These are phyloP conservation scores for Pseudeuparius sepicola DNA, from an alignment of 2,888 invertebrate species.

Conservation along the genomic window DNA sequence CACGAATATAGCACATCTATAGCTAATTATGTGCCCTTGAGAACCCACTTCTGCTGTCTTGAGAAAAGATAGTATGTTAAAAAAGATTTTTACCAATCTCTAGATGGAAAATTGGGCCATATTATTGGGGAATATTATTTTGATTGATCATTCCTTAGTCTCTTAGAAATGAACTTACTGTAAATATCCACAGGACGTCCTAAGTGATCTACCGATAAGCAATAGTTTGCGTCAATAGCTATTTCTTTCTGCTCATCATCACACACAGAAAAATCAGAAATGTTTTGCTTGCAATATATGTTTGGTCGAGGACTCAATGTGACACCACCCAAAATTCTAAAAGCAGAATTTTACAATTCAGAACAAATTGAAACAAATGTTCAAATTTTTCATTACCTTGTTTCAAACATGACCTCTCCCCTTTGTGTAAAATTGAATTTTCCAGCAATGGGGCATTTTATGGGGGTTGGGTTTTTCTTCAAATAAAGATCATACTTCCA, in stretches of 20 bases:
- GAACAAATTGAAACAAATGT: neutral
- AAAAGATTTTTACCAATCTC: too few relatives aligned
- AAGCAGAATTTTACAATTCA: slow-evolving; percentile 12
- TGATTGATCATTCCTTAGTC: too few relatives aligned
- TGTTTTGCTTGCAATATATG: slow-evolving; percentile 84
- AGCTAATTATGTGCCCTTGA: too few relatives aligned
- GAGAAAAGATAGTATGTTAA: too few relatives aligned
- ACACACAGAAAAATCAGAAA: slow-evolving; percentile 93
- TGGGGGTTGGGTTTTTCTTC: slow-evolving; percentile 80
- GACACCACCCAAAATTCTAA: slow-evolving; percentile 85
- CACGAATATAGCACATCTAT: too few relatives aligned
- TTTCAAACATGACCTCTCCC: slow-evolving; percentile 85
- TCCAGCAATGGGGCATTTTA: slow-evolving; percentile 92
- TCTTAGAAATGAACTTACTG: too few relatives aligned
- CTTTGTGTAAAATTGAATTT: slow-evolving; percentile 89
- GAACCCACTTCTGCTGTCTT: too few relatives aligned
- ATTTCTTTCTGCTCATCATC: slow-evolving; percentile 92
- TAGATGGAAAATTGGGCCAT: too few relatives aligned
- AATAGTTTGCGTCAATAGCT: slow-evolving; percentile 90
- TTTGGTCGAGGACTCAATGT: slow-evolving; percentile 89
- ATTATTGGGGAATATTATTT: too few relatives aligned
- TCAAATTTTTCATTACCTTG: too few relatives aligned
- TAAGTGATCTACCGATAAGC: slow-evolving; percentile 90
- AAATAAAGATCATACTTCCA: slow-evolving; percentile 85
- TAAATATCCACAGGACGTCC: slow-evolving; percentile 93